phyloP scores from a whole-genome alignment of 2,888 invertebrate species.

The Nycteola revayana region DNA sequence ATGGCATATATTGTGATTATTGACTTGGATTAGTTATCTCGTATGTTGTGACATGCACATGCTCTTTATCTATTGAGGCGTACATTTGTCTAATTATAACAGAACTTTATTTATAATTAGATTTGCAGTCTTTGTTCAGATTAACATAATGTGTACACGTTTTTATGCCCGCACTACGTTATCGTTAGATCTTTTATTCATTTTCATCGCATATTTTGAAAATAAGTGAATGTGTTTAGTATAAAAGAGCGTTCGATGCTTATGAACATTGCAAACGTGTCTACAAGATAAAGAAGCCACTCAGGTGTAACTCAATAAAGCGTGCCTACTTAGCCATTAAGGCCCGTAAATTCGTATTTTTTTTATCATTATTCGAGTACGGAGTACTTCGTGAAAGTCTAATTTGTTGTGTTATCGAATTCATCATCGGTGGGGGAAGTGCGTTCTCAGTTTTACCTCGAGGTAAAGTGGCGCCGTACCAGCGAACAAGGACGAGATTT shows the following conservation, averaged over 20 bases:
- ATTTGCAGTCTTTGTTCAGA: background rate
- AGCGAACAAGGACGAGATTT: constrained; percentile 76
- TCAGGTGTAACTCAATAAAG: constrained; percentile 53
- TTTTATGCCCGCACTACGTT: too few species aligned
- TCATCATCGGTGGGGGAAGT: constrained; percentile 51
- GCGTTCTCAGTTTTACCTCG: constrained; percentile 38
- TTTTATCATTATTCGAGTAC: constrained; percentile 53
- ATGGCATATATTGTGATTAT: constrained; percentile 47
- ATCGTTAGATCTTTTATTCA: too few species aligned
- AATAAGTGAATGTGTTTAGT: constrained; percentile 17
- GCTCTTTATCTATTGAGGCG: constrained; percentile 37
- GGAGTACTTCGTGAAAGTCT: constrained; percentile 47
- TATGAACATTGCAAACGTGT: constrained; percentile 46
- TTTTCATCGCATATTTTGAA: constrained; percentile 15
- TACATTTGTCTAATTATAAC: constrained; percentile 18
- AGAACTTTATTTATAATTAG: constrained; percentile 1
- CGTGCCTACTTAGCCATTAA: constrained; percentile 44
- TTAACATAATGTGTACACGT: too few species aligned
- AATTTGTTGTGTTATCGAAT: constrained; percentile 73
- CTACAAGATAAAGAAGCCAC: constrained; percentile 55
- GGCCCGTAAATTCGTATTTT: constrained; percentile 52
- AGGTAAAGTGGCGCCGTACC: constrained; percentile 63
- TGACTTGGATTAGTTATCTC: constrained; percentile 52
- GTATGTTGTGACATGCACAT: constrained; percentile 41
- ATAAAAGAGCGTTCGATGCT: constrained; percentile 26